Conservation (phyloP, 1,140 invertebrate genomes). For the Ptiloglossa arizonensis region DNA sequence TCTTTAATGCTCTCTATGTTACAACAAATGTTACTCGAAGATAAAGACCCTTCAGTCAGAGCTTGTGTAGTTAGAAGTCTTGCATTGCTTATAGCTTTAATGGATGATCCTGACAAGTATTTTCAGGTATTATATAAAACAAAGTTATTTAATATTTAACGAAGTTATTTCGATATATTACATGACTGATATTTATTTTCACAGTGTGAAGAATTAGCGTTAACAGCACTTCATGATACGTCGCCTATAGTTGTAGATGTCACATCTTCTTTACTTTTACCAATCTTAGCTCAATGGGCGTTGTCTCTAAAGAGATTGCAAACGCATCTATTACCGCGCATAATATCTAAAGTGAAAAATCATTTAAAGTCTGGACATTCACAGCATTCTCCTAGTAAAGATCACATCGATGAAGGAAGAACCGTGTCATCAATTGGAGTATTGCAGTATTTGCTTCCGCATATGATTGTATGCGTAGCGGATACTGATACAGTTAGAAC, state of each 20-base stretch:
- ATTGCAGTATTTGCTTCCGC: conserved; percentile 81
- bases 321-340: conserved; percentile 77
- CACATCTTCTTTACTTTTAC: conserved; percentile 80
- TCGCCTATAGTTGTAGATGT: conserved; percentile 81
- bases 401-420: conserved; percentile 72
- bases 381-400: conserved; percentile 73
- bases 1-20: conserved; percentile 89
- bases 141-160: background rate
- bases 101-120: conserved; percentile 88
- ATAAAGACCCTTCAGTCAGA: conserved; percentile 86
- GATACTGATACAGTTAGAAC: conserved; percentile 77
- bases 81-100: conserved; percentile 85
- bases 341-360: conserved; percentile 73
- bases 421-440: conserved; percentile 74
- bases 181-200: conserved; percentile 47
- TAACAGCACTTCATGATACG: conserved; percentile 82
- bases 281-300: conserved; percentile 86
- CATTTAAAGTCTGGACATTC: conserved; percentile 68
- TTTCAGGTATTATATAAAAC: conserved; percentile 80
- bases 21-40: conserved; percentile 88
- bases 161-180: background rate
- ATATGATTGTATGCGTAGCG: conserved; percentile 81
- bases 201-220: conserved; percentile 84
- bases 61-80: conserved; percentile 86
- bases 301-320: conserved; percentile 82